Base-by-base conservation (phyloP, 2,113 vertebrate species). In the Pelvicachromis taeniatus region DNA sequence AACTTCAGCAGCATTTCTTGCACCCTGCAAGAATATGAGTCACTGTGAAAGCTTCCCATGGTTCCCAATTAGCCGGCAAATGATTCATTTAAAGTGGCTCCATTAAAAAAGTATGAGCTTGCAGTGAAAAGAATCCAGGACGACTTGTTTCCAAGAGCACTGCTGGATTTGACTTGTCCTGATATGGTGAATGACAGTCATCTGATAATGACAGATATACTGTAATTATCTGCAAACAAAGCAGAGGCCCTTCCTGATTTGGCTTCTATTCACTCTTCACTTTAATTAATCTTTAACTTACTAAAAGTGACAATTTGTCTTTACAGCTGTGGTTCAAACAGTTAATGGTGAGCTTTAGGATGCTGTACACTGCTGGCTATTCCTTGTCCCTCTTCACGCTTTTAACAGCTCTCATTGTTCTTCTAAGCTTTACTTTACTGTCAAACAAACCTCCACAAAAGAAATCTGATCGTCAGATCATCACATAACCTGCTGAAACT, bases 291-390 rank as follows among this genome's bases (percentile, higher is more conserved):
- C 29, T 29, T 73, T n/a, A 19, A 55, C 6, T 52, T 17, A 6
- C 9, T 40, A 0, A 26, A 21, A 19, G 14, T 3, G 42, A 73
- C 29, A 48, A 55, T 79, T 88, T 92, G 5, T 89, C 40, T 81
- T 88, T 81, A 35, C 88, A 95, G 95, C 77, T 94, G 63, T 95
- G 95, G 94, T 54, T 90, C 52, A 93, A 94, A 52, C 86, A 95
- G 68, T 9, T 95, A 85, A 91, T 95, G 95, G 81, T 93, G 89
- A 92, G 89, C 90, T 95, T 95, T 91, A 93, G 88, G 90, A 94
- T 88, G 63, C 17, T 97, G 92, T 98, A 99, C 95, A 98, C 97
- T 0, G 95, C 97, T 31, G 98, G 97, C n/a, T 97, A 98, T 85
- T 97, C 96, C 0, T 84, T 97, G 88, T 98, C 97, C 0, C 94